These are phyloP conservation scores for Callionymus lyra DNA, from an alignment of 2,113 vertebrate genomes.

Conservation along the genomic window DNA sequence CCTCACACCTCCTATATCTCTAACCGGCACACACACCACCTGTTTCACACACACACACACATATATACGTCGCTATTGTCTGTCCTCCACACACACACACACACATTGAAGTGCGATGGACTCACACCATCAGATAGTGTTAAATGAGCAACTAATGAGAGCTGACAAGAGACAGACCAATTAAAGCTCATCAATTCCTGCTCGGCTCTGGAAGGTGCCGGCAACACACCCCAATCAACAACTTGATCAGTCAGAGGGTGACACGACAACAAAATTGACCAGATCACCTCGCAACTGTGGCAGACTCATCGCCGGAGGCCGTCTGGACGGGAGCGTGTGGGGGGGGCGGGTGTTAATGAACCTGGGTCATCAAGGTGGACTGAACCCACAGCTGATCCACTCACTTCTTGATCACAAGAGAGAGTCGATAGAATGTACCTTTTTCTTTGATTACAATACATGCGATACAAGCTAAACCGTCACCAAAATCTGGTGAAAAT, in stretches of 20 bases:
- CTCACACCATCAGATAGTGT: constrained; percentile 62
- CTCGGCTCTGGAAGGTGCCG: constrained; percentile 40
- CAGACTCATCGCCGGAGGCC: constrained; percentile 14
- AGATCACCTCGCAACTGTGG: constrained; percentile 33
- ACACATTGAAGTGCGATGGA: constrained; percentile 42
- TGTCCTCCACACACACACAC: constrained; percentile 1
- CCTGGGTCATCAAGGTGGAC: constrained; percentile 7
- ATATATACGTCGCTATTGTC: constrained; percentile 5
- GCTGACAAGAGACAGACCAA: constrained; percentile 63
- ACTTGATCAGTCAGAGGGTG: constrained; percentile 58
- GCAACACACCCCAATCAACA: constrained; percentile 58
- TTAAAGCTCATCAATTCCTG: constrained; percentile 62
- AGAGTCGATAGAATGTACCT: too few species aligned
- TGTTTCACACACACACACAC: constrained; percentile 17
- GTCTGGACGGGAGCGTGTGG: neutral
- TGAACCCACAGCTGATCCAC: too few species aligned
- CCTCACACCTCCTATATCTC: constrained; percentile 7
- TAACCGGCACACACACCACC: constrained; percentile 17
- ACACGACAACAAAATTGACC: constrained; percentile 40
- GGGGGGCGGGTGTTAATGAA: too few species aligned
- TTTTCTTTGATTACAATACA: too few species aligned
- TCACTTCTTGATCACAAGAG: too few species aligned
- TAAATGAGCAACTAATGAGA: constrained; percentile 64
- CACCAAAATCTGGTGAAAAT: too few species aligned
- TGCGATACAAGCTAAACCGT: too few species aligned